phyloP scores from a whole-genome alignment of 2,888 invertebrate genomes.

The Cephus spinipes region DNA sequence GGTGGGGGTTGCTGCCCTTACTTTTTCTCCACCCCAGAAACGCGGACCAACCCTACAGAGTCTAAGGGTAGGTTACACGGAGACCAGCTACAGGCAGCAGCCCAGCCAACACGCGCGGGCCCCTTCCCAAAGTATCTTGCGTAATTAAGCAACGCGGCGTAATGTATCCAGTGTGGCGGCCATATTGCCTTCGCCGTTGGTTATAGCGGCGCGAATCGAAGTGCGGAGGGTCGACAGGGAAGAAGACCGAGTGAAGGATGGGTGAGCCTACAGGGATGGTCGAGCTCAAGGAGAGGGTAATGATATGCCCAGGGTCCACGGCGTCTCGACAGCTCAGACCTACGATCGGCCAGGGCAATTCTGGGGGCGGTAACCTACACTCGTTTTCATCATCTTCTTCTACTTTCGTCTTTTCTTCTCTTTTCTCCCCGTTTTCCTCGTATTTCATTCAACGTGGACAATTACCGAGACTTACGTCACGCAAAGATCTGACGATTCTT shows the following conservation, averaged over 20 bases:
- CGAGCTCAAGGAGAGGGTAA: conserved; percentile 42
- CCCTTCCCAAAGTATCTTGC: conserved; percentile 68
- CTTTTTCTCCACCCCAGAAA: conserved; percentile 22
- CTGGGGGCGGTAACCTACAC: conserved; percentile 7
- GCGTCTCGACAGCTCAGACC: conserved; percentile 23
- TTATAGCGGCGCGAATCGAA: conserved; percentile 46
- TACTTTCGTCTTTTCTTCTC: background rate
- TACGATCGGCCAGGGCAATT: conserved; percentile 14
- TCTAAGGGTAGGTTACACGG: conserved; percentile 17
- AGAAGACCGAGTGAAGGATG: conserved; percentile 49
- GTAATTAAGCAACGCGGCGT: conserved; percentile 64
- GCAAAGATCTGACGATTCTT: background rate
- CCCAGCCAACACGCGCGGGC: conserved; percentile 54
- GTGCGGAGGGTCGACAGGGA: conserved; percentile 48
- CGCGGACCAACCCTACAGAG: background rate
- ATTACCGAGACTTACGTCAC: background rate
- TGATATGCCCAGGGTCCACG: conserved; percentile 49
- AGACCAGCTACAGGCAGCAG: conserved; percentile 44
- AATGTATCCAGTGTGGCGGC: conserved; percentile 54
- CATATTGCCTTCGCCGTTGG: conserved; percentile 47
- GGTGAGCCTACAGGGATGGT: conserved; percentile 17
- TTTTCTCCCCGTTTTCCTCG: background rate
- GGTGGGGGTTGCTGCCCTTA: conserved; percentile 11
- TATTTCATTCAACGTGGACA: background rate
- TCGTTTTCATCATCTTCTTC: background rate